These are phyloP conservation scores for Oreonectes daqikongensis DNA, from an alignment of 2,797 vertebrate genomes.

Conservation along the genomic window DNA sequence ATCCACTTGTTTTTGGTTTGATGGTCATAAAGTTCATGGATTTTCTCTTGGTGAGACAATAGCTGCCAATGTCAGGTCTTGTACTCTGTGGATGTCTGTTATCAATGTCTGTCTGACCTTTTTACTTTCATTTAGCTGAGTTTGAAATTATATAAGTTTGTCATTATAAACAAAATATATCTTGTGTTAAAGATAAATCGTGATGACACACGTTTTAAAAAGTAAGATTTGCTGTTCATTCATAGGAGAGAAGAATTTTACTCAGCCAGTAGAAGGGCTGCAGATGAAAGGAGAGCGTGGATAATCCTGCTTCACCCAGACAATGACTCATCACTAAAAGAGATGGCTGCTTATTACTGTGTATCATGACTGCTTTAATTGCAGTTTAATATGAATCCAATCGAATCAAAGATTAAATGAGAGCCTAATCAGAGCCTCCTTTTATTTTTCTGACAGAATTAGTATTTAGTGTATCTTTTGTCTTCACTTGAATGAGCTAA, in stretches of 20 bases:
- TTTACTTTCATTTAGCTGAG: background rate
- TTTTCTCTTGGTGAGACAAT: background rate
- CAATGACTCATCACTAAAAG: constrained; percentile 30
- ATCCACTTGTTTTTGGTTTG: background rate
- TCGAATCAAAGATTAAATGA: constrained; percentile 29
- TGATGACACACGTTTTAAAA: background rate
- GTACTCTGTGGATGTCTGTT: background rate
- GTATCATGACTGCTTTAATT: constrained; percentile 15
- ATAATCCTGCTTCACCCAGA: constrained; percentile 40
- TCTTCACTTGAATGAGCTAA: constrained; percentile 23
- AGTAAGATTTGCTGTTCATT: background rate
- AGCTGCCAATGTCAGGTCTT: background rate
- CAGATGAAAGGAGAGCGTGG: constrained; percentile 42
- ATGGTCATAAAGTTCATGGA: background rate
- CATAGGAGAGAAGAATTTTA: background rate
- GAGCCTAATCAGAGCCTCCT: background rate
- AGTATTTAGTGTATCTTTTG: constrained; percentile 24
- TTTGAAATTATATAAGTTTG: background rate
- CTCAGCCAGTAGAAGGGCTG: constrained; percentile 6
- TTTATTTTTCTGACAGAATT: background rate
- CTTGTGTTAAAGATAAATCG: background rate
- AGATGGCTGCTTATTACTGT: constrained; percentile 24
- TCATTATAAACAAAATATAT: background rate
- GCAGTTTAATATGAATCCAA: constrained; percentile 18
- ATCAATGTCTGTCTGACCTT: background rate